These are phyloP conservation scores for Sphenopsis melanotis DNA, from an alignment of 2,797 vertebrate species.

Conservation along the genomic window DNA sequence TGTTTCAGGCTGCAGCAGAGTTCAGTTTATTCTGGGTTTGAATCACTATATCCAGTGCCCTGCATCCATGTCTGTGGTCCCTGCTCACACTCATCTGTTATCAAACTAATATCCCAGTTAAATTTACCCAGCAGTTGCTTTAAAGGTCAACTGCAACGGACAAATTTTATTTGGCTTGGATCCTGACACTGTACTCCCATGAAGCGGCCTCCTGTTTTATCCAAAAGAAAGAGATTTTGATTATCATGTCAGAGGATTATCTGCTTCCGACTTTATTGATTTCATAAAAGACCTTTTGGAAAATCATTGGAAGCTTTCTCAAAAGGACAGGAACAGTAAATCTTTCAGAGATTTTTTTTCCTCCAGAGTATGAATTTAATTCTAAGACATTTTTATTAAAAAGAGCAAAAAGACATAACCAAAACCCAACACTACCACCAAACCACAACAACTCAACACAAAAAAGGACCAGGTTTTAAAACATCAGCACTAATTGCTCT, in stretches of 20 bases:
- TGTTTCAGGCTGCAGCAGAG: background rate
- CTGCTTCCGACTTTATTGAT: background rate
- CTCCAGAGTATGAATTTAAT: background rate
- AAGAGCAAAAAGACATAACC: background rate
- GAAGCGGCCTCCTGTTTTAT: background rate
- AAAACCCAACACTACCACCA: background rate
- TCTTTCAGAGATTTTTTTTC: background rate
- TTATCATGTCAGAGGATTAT: constrained; percentile 29
- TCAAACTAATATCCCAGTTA: constrained; percentile 1
- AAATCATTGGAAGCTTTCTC: background rate
- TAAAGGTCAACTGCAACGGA: constrained; percentile 55
- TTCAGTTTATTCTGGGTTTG: background rate
- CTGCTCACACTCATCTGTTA: background rate
- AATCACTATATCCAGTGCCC: background rate
- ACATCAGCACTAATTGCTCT: background rate
- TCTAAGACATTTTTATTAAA: background rate
- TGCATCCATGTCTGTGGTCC: background rate
- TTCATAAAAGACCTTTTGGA: background rate
- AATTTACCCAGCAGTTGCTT: constrained; percentile 16
- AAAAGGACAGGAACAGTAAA: background rate
- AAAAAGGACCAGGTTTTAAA: background rate
- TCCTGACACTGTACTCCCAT: background rate
- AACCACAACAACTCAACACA: background rate
- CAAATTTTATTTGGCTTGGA: constrained; percentile 22
- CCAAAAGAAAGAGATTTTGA: constrained; percentile 19